Evolutionary conservation across 2,797 vertebrate species (phyloP), one percentile per base, ranked within the genome.

Genomic region (Myotis myotis): DNA sequence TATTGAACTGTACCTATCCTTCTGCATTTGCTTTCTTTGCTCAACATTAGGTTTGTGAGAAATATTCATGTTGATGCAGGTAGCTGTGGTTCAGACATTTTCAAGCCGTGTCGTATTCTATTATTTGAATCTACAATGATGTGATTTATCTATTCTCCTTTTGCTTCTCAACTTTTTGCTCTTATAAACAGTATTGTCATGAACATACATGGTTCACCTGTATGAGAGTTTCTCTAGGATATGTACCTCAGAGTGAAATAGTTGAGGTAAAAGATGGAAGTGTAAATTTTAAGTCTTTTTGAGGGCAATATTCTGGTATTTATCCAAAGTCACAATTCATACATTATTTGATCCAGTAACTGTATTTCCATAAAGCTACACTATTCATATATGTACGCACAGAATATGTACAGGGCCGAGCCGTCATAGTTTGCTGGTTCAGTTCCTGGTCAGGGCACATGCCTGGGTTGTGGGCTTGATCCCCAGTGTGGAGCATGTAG

Each of bases 11-110:
- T 66, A 76, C 28, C 22, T 89, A 82, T 47, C 68, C n/a, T 80
- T 71, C 33, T 95, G 68, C 12, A 51, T 93, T 72, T 91, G 23
- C 53, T 94, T 81, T 78, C 78, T 88, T 95, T 51, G 36, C 15
- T 93, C 51, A 72, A 41, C 33, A 55, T 81, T 62, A 79, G 17
- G 36, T 60, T 91, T 93, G 60, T 55, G 74, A 89, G 55, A 89
- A 72, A 66, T 57, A 84, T 30, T 85, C 68, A 71, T n/a, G 8
- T 19, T 91, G 80, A 57, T 30, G 47, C n/a, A 88, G 36, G 72
- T 36, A 70, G 55, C 76, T 80, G 41, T 93, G 53, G 66, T 68
- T 93, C 76, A 84, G 66, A 47, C 20, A 76, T 88, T 83, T 44
- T 93, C 83, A 49, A 83, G 30, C 36, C 80, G 5, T 51, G 20